Percentiles rank a stretch among this genome's conserved stretches.
Conservation (phyloP, 2,888 invertebrate species). For the Allolobophora icterica region DNA sequence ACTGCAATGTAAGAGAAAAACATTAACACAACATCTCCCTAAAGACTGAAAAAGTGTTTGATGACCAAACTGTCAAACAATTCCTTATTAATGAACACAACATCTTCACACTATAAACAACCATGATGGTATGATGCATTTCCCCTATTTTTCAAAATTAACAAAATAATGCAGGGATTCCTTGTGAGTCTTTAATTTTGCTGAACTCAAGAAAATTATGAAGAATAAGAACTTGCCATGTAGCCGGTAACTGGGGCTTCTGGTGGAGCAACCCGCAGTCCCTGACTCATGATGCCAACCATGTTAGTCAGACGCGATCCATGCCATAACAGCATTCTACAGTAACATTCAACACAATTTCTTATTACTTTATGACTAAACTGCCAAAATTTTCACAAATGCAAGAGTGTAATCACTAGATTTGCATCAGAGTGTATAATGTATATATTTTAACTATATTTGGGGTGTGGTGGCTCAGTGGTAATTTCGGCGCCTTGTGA, state of each 20-base stretch:
- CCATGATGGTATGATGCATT: no score
- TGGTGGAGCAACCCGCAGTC: slow-evolving; percentile 68
- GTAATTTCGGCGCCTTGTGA: no score
- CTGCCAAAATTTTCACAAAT: not conserved
- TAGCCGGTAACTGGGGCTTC: slow-evolving; percentile 69
- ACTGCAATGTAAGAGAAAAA: no score
- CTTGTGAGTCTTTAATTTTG: not conserved
- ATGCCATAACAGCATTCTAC: slow-evolving; percentile 65
- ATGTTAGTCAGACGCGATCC: slow-evolving; percentile 68
- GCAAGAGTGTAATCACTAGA: not conserved
- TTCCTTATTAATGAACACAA: no score
- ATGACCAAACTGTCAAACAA: no score
- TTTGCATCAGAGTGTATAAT: no score
- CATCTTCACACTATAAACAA: no score
- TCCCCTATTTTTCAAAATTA: not conserved
- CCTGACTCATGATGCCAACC: slow-evolving; percentile 68
- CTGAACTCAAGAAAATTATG: not conserved
- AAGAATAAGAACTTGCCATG: slow-evolving; percentile 62
- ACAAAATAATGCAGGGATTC: not conserved
- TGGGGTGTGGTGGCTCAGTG: no score
- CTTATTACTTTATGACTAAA: not conserved
- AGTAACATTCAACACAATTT: slow-evolving; percentile 3
- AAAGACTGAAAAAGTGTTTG: no score
- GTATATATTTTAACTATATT: no score
- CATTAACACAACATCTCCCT: no score